Base-by-base conservation (phyloP, 2,113 vertebrate genomes). In the Caloenas nicobarica region DNA sequence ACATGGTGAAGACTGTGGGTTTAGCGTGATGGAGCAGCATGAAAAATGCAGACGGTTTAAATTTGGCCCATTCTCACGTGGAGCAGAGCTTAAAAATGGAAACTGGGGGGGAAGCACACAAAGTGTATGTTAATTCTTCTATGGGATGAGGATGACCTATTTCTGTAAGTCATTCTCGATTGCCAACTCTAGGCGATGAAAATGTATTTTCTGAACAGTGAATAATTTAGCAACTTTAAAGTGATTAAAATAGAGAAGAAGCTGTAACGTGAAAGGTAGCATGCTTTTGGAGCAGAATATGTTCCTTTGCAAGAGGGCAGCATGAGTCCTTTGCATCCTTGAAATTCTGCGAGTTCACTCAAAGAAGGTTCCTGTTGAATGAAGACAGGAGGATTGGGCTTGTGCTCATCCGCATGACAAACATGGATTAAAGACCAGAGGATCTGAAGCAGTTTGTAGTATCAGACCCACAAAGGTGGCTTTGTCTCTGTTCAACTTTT, bases 131-230 rank as follows among this genome's bases (percentile, higher is more conserved):
- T 94, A 90, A 83, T 93, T 94, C 92, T 62, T 72, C 72, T 69
- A 80, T 64, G 96, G 93, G 91, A 34, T 90, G 90, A 77, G 33
- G 82, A 16, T 91, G 96, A 91, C 96, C 96, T 93, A 90, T 93
- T 97, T 96, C 95, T 96, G 90, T 76, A 88, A 95, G 95, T 93
- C 86, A 83, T 73, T 89, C 36, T 86, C 23, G 4, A 23, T 9
- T 91, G 88, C 89, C 86, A 78, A 14, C 88, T 94, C 88, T 22
- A 87, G 76, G 87, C 76, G 81, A 66, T 83, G 88, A 56, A 95
- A 94, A 83, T 81, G 69, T 66, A 26, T 88, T 81, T 86, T 86
- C 64, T 95, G 88, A 95, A 65, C 6, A 14, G 86, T 96, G 95
- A 96, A 96, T 95, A 95, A 96, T 96, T 96, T 61, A 96, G 94